phyloP scores from a whole-genome alignment of 1,140 invertebrate species.

The Chelonus insularis region DNA sequence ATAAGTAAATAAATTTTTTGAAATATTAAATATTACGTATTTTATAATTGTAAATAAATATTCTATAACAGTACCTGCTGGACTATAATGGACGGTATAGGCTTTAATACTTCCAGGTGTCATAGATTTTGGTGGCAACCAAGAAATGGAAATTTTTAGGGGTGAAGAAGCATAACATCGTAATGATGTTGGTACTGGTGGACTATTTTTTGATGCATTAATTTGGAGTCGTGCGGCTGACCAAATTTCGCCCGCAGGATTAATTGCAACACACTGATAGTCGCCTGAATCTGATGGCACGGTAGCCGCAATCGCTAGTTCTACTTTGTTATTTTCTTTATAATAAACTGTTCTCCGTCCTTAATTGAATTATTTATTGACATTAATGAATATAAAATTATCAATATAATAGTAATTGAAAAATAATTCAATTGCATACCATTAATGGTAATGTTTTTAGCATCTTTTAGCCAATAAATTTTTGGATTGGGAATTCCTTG shows the following conservation, averaged over 20 bases:
- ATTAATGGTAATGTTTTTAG: conserved; percentile 62
- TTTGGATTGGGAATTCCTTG: conserved; percentile 67
- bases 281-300: conserved; percentile 70
- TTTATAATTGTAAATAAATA: too few relatives aligned
- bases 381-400: neutral
- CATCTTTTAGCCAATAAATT: conserved; percentile 73
- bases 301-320: conserved; percentile 68
- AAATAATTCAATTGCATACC: conserved; percentile 48
- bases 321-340: conserved; percentile 55
- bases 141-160: conserved; percentile 63
- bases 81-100: conserved; percentile 68
- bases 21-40: too few relatives aligned
- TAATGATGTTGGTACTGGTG: conserved; percentile 63
- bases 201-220: conserved; percentile 61
- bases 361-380: conserved; percentile 33
- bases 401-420: conserved; percentile 18
- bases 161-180: conserved; percentile 62
- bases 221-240: conserved; percentile 63
- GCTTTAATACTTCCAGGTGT: conserved; percentile 61
- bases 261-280: conserved; percentile 78
- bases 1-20: too few relatives aligned
- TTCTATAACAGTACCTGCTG: conserved; percentile 63
- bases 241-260: conserved; percentile 68
- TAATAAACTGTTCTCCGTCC: conserved; percentile 61
- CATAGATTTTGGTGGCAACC: conserved; percentile 59